Evolutionary conservation across 2,797 vertebrate genomes (phyloP).

Genomic region (Myotis planiceps): DNA sequence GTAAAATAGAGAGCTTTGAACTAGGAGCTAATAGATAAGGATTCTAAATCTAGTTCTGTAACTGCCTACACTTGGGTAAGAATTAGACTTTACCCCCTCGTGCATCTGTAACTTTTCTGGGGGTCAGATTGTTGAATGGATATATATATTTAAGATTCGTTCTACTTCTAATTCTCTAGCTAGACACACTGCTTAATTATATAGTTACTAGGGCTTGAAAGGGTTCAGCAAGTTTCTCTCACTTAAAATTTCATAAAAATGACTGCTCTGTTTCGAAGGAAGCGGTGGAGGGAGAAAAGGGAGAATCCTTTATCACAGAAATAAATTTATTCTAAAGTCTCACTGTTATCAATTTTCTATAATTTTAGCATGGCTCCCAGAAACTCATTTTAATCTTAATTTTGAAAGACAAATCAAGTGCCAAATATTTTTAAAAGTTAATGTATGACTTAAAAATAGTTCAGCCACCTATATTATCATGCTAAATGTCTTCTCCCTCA

Average conservation of each 20-base stretch:
- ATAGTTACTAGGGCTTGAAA: background rate
- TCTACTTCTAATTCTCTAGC: background rate
- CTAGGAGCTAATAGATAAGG: background rate
- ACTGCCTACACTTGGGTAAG: background rate
- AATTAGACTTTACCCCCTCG: background rate
- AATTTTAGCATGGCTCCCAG: background rate
- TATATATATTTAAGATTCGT: background rate
- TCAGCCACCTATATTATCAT: background rate
- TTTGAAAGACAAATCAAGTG: background rate
- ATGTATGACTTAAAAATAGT: background rate
- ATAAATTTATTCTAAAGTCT: background rate
- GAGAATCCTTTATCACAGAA: background rate
- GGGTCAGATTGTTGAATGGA: background rate
- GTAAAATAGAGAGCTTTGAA: background rate
- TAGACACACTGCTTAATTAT: background rate
- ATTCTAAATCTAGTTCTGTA: background rate
- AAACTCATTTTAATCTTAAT: slow-evolving; percentile 46
- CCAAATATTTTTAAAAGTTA: background rate
- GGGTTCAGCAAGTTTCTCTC: background rate
- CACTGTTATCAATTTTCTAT: background rate
- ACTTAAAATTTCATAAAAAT: background rate
- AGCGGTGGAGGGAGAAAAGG: background rate
- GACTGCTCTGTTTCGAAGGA: background rate
- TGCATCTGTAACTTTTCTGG: background rate
- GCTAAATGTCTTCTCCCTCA: background rate